Evolutionary conservation across 2,113 vertebrate genomes (phyloP).

Genomic region (Pao palembangensis): DNA sequence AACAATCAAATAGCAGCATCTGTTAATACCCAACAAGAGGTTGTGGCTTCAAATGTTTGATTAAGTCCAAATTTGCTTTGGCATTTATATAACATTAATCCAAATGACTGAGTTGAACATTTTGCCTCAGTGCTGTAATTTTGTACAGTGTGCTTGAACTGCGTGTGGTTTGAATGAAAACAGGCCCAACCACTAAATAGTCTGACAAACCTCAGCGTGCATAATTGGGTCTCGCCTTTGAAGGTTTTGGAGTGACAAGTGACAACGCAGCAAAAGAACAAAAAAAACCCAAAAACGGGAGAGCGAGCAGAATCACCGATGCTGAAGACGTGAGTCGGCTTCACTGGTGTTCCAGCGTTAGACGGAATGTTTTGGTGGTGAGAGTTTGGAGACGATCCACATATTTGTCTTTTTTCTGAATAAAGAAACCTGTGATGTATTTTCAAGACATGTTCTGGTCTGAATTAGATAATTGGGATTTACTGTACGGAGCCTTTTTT

Average conservation of each 20-base stretch:
- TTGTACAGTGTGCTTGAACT: conserved; percentile 5
- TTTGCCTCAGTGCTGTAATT: conserved; percentile 18
- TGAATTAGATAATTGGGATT: conserved; percentile 13
- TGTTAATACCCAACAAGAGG: too few species aligned
- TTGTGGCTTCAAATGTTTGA: too few species aligned
- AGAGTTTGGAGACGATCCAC: conserved; percentile 23
- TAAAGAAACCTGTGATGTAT: conserved; percentile 30
- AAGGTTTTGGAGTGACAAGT: conserved; percentile 53
- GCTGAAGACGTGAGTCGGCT: conserved; percentile 4
- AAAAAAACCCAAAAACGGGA: conserved; percentile 21
- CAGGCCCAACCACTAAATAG: conserved; percentile 43
- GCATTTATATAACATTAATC: conserved; percentile 6
- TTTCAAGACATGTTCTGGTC: conserved; percentile 11
- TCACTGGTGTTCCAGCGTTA: conserved; percentile 11
- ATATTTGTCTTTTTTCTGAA: conserved; percentile 12
- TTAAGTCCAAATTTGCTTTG: too few species aligned
- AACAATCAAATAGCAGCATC: too few species aligned
- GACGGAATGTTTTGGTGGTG: conserved; percentile 9
- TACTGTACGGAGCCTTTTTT: conserved; percentile 1
- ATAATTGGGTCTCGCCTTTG: conserved; percentile 50
- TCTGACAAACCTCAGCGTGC: conserved; percentile 35
- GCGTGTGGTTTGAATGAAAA: conserved; percentile 28
- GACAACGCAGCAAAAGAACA: conserved; percentile 38
- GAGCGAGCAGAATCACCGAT: not conserved
- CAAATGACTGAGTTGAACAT: conserved; percentile 2